Percentiles rank a stretch among this genome's conserved stretches.
phyloP scores from a whole-genome alignment of 1,140 invertebrate species.

The Drosophila saltans region DNA sequence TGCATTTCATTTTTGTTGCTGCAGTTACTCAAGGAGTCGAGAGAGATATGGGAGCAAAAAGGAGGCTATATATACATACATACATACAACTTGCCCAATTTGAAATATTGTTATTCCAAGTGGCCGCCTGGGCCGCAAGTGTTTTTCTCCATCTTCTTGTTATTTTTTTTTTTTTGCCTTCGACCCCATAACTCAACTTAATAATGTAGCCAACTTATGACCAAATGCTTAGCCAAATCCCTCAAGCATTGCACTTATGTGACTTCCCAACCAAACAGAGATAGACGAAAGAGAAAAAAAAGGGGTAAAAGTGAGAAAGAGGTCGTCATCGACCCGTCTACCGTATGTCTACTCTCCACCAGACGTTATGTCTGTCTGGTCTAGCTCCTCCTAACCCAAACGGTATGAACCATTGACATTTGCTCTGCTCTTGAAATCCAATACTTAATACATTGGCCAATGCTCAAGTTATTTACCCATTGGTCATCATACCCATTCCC shows the following conservation, averaged over 20 bases:
- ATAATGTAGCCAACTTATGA: conserved; percentile 15
- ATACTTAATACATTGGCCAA: conserved; percentile 41
- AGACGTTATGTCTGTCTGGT: conserved; percentile 8
- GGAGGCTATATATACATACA: conserved; percentile 29
- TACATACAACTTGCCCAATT: conserved; percentile 52
- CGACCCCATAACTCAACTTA: conserved; percentile 29
- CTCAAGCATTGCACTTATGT: conserved; percentile 50
- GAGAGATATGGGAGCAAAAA: conserved; percentile 2
- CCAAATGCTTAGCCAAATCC: conserved; percentile 37
- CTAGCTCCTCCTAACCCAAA: conserved; percentile 1
- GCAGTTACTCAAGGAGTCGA: conserved; percentile 30
- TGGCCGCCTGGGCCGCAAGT: conserved; percentile 37
- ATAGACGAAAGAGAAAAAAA: neutral
- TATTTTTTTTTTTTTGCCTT: neutral
- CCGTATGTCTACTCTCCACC: conserved; percentile 8
- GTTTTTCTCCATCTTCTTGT: neutral
- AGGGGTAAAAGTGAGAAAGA: neutral
- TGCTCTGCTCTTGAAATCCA: conserved; percentile 52
- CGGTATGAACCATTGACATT: conserved; percentile 22
- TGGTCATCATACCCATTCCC: neutral
- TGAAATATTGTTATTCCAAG: conserved; percentile 70
- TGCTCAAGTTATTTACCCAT: conserved; percentile 14
- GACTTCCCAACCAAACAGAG: conserved; percentile 26
- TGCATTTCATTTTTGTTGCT: conserved; percentile 55
- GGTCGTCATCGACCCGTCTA: conserved; percentile 9